These are phyloP conservation scores for Melinaea marsaeus DNA, from an alignment of 2,888 invertebrate genomes.

Conservation along the genomic window DNA sequence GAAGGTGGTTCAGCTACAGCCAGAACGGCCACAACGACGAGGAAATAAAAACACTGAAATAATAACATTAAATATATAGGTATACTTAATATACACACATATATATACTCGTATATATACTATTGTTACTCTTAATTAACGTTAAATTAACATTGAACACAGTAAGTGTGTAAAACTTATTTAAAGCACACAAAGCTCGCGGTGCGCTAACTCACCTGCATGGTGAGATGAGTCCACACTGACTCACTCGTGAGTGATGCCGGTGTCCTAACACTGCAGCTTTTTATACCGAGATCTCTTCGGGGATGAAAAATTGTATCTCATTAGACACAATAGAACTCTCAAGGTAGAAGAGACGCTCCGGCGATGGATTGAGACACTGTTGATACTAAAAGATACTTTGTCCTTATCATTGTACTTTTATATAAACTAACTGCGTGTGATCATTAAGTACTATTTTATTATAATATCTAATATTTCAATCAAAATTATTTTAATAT, in stretches of 20 bases:
- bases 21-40: conserved; percentile 41
- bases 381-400: too few species aligned
- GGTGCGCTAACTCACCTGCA: conserved; percentile 42
- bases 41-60: conserved; percentile 48
- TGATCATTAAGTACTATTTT: too few species aligned
- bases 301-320: conserved; percentile 63
- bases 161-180: neutral
- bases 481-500: too few species aligned
- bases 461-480: too few species aligned
- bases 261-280: conserved; percentile 31
- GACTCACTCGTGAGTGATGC: conserved; percentile 20
- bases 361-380: conserved; percentile 9
- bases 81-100: too few species aligned
- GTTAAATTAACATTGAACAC: neutral
- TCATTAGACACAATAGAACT: conserved; percentile 65
- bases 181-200: neutral
- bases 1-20: conserved; percentile 58
- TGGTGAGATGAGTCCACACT: conserved; percentile 28
- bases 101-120: too few species aligned
- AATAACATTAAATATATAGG: conserved; percentile 8
- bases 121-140: too few species aligned
- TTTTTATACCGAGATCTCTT: conserved; percentile 55
- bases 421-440: too few species aligned
- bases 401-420: too few species aligned
- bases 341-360: conserved; percentile 54